phyloP scores from a whole-genome alignment of 2,113 vertebrate genomes.

The Corvus cornix region DNA sequence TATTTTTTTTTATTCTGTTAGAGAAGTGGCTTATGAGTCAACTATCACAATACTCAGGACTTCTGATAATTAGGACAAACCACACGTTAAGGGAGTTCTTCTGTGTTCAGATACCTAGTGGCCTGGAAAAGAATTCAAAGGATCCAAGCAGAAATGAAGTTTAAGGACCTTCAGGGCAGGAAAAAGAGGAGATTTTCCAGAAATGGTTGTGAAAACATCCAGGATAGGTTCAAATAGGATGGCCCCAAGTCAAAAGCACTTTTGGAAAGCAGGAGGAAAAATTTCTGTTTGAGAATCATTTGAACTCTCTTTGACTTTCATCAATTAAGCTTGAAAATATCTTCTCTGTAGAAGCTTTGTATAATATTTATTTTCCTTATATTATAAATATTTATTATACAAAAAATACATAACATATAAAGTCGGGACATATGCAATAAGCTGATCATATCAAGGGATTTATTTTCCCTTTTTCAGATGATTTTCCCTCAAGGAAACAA shows the following conservation, averaged over 20 bases:
- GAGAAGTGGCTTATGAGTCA: neutral
- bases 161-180: neutral
- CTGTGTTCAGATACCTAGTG: neutral
- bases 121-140: neutral
- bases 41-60: neutral
- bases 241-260: neutral
- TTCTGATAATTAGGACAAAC: conserved; percentile 21
- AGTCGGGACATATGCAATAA: neutral
- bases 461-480: neutral
- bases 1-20: neutral
- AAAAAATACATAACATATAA: neutral
- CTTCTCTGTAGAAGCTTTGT: neutral
- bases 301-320: neutral
- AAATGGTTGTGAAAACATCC: neutral
- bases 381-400: neutral
- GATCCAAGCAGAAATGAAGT: neutral
- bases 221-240: neutral
- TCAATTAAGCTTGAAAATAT: neutral
- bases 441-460: neutral
- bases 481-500: neutral
- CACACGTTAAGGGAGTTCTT: neutral
- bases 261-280: conserved; percentile 1
- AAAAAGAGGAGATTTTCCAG: neutral
- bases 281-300: neutral
- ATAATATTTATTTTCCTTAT: neutral